These are phyloP conservation scores for Varroa destructor DNA, from an alignment of 1,140 invertebrate genomes.

Conservation along the genomic window DNA sequence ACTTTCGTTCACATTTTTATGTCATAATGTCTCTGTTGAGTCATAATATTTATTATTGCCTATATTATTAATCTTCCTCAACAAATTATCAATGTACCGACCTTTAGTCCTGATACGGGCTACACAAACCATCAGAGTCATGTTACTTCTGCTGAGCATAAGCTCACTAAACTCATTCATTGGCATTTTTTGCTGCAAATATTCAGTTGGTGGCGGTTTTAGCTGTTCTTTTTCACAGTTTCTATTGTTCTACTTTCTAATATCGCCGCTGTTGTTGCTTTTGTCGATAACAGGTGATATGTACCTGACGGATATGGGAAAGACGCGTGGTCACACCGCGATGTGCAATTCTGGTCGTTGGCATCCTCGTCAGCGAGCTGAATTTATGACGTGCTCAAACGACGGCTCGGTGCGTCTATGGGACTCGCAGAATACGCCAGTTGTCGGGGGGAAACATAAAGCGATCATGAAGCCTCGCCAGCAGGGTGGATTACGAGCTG, in stretches of 20 bases:
- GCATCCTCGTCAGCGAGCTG: constrained; percentile 78
- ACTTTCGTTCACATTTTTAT: background rate
- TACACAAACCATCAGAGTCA: too few relatives aligned
- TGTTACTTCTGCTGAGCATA: too few relatives aligned
- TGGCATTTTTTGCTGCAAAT: too few relatives aligned
- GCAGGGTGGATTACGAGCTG: constrained; percentile 70
- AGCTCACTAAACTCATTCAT: too few relatives aligned
- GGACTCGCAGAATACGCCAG: constrained; percentile 47
- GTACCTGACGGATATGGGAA: constrained; percentile 83
- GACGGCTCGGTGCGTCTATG: constrained; percentile 69
- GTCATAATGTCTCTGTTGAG: constrained; percentile 6
- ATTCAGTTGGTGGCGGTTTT: too few relatives aligned
- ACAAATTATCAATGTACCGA: too few relatives aligned
- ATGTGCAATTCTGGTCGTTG: constrained; percentile 77
- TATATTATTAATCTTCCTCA: too few relatives aligned
- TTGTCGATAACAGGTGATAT: constrained; percentile 56
- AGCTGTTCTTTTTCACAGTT: too few relatives aligned
- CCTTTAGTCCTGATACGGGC: too few relatives aligned
- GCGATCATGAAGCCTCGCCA: constrained; percentile 76
- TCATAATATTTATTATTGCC: too few relatives aligned
- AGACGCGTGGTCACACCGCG: constrained; percentile 89
- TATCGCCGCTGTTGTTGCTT: too few relatives aligned
- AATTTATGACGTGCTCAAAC: constrained; percentile 84
- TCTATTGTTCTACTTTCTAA: too few relatives aligned
- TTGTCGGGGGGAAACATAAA: constrained; percentile 59